phyloP scores from a whole-genome alignment of 2,113 vertebrate genomes.

The Pteronura brasiliensis region DNA sequence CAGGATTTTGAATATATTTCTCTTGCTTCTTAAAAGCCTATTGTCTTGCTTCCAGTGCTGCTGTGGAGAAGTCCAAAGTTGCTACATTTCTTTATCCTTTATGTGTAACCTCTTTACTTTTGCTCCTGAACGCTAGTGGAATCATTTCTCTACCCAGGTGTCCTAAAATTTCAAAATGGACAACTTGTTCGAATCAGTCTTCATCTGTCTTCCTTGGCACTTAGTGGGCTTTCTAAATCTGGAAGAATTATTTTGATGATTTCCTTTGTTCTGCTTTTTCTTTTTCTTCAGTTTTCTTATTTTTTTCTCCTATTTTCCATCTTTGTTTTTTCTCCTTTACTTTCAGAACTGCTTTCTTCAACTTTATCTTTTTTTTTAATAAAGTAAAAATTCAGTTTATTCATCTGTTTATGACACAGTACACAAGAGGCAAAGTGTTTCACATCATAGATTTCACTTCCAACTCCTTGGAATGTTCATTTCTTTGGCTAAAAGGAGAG shows the following conservation, averaged over 20 bases:
- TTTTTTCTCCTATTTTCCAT: background rate
- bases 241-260: constrained; percentile 17
- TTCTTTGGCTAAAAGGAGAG: too few species aligned
- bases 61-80: background rate
- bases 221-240: background rate
- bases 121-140: background rate
- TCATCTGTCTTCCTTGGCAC: background rate
- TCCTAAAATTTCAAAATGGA: background rate
- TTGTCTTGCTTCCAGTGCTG: background rate
- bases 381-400: too few species aligned
- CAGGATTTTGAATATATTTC: background rate
- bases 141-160: background rate
- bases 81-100: background rate
- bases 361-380: constrained; percentile 10
- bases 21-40: background rate
- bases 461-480: too few species aligned
- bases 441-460: too few species aligned
- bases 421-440: too few species aligned
- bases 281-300: background rate
- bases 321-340: background rate
- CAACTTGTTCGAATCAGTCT: background rate
- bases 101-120: background rate
- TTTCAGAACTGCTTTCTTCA: background rate
- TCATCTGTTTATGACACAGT: too few species aligned
- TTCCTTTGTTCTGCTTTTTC: background rate